phyloP scores from a whole-genome alignment of 2,888 invertebrate genomes.

The Endotricha flammealis region DNA sequence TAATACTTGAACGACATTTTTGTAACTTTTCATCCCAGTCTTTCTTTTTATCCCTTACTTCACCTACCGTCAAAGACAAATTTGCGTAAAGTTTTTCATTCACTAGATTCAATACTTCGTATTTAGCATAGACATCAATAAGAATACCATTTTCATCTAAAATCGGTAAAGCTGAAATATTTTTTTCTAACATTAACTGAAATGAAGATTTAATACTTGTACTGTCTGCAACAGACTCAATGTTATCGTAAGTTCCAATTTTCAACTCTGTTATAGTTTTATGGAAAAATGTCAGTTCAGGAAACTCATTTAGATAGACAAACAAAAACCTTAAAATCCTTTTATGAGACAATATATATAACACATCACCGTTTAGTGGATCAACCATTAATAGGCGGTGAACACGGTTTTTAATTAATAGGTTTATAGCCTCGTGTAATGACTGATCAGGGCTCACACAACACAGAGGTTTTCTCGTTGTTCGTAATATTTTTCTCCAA shows the following conservation, averaged over 20 bases:
- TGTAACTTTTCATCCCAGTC: constrained; percentile 96
- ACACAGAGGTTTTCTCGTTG: constrained; percentile 59
- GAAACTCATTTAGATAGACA: constrained; percentile 71
- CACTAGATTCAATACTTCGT: constrained; percentile 85
- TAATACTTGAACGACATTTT: constrained; percentile 91
- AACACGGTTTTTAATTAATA: constrained; percentile 61
- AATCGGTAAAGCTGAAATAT: constrained; percentile 68
- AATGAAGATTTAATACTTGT: constrained; percentile 66
- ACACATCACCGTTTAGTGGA: constrained; percentile 59
- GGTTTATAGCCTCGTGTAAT: constrained; percentile 68
- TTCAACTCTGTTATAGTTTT: constrained; percentile 62
- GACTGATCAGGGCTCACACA: constrained; percentile 65
- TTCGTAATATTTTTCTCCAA: constrained; percentile 65
- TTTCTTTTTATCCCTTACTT: constrained; percentile 91
- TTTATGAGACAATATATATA: constrained; percentile 69
- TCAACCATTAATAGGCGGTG: constrained; percentile 68
- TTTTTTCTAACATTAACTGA: constrained; percentile 61
- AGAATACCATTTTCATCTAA: constrained; percentile 61
- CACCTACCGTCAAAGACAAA: constrained; percentile 89
- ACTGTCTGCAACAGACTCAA: constrained; percentile 57
- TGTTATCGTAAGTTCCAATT: constrained; percentile 67
- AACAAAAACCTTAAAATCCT: constrained; percentile 68
- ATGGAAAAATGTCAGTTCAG: constrained; percentile 69
- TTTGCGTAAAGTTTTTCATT: constrained; percentile 96
- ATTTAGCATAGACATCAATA: constrained; percentile 69